Percentiles rank a stretch among this genome's conserved stretches.
These are phyloP conservation scores for Hydropsyche betteni DNA, from an alignment of 2,888 invertebrate species.

Conservation along the genomic window DNA sequence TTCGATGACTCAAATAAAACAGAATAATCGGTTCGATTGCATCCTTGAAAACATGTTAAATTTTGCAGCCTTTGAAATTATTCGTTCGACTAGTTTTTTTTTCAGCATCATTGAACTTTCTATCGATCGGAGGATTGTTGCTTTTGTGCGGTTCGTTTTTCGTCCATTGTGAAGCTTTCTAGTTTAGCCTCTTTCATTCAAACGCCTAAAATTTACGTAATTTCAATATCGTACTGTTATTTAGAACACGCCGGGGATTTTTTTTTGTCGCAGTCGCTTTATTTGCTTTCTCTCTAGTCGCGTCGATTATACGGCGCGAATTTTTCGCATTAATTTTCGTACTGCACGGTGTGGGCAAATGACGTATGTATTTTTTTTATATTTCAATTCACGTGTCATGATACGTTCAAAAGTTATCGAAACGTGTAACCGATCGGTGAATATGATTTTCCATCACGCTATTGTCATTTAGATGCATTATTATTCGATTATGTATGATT, in stretches of 20 bases:
- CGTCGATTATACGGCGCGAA: background rate
- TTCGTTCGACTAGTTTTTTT: background rate
- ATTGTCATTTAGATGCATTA: too few relatives aligned
- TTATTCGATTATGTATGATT: too few relatives aligned
- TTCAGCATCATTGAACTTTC: background rate
- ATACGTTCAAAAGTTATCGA: too few relatives aligned
- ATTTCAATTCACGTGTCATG: too few relatives aligned
- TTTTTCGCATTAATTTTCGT: background rate
- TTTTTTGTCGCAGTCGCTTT: constrained; percentile 1
- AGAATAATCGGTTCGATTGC: too few relatives aligned
- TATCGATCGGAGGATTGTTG: background rate
- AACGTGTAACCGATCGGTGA: too few relatives aligned
- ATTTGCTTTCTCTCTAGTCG: constrained; percentile 17
- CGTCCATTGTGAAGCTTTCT: constrained; percentile 15
- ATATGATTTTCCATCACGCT: too few relatives aligned
- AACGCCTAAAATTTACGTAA: constrained; percentile 21
- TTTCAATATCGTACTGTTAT: constrained; percentile 21
- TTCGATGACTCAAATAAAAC: too few relatives aligned
- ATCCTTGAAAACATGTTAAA: background rate
- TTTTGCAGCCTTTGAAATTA: background rate
- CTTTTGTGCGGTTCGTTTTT: background rate
- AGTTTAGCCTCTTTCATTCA: constrained; percentile 6
- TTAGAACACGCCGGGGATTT: constrained; percentile 1
- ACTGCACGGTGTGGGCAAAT: background rate
- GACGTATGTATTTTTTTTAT: too few relatives aligned